Base-by-base conservation (phyloP, 2,113 vertebrate genomes). In the Mustela lutreola region DNA sequence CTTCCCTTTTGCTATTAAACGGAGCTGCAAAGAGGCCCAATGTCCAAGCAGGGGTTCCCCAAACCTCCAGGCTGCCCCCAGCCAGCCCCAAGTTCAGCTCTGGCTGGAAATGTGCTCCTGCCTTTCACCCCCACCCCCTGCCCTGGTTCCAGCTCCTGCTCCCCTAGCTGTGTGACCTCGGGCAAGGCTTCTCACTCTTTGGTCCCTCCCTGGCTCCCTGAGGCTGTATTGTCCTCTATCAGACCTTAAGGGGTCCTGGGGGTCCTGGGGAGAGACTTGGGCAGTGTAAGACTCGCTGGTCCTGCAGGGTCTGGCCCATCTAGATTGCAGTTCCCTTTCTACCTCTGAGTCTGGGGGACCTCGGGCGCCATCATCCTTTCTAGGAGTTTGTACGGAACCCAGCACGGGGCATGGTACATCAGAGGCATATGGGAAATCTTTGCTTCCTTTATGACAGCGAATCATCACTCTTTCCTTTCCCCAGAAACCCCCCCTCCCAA, bases 351-450 rank as follows among this genome's bases (percentile, higher is more conserved):
- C 48, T 39, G 12, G 79, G 33, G 11, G 48, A 28, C 76, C 14
- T 9, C 1, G 5, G 31, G 14, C 10, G 28, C 31, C 33, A 18
- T 11, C n/a, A 60, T 22, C 36, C 48, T 86, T 33, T 85, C 58
- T 50, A n/a, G 11, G 70, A n/a, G 48, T 80, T 28, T 84, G 11
- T 58, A 87, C 82, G 60, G 53, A 50, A 36, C 6, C 63, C 18
- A 0, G 16, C 62, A 42, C 45, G 79, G 16, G 21, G 24, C 45
- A 21, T 28, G 42, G 21, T 6, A 4, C 1, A 0, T 42, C 19
- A 71, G 60, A 42, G 22, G 80, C 31, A 53, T 16, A 9, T 5
- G 10, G 65, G 50, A 33, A 36, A 36, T 31, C 58, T 90, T 80
- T 18, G 48, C 79, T 85, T 95, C 65, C 79, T 71, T 48, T 78